Percentiles rank a stretch among this genome's conserved stretches.
These are phyloP conservation scores for Pelecanoides urinatrix DNA, from an alignment of 2,113 vertebrate species.

Conservation along the genomic window DNA sequence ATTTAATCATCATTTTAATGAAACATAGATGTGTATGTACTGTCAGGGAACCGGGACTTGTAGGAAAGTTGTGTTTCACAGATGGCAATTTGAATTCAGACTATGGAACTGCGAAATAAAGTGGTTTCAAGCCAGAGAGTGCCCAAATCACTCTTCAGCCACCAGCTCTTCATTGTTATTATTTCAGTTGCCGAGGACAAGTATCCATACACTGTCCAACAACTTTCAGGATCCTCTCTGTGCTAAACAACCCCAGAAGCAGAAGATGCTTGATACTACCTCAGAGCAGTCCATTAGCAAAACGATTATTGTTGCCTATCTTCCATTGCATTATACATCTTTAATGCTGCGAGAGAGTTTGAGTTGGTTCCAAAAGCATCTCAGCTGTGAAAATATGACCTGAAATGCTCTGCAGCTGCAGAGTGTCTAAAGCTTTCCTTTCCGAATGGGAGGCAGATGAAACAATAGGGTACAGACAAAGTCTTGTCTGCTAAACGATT, in stretches of 20 bases:
- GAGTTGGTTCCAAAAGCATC: not conserved
- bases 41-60: not conserved
- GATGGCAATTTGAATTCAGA: not conserved
- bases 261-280: not conserved
- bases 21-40: not conserved
- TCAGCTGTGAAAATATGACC: not conserved
- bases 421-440: not conserved
- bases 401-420: not conserved
- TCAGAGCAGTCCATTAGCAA: not conserved
- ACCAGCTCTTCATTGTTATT: not conserved
- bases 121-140: not conserved
- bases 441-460: not conserved
- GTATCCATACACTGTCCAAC: not conserved
- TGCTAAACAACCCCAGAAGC: not conserved
- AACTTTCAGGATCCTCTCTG: not conserved
- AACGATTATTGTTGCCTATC: not conserved
- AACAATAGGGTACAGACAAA: not conserved
- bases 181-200: not conserved
- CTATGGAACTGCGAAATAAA: not conserved
- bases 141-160: not conserved
- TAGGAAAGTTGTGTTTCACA: not conserved
- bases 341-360: not conserved
- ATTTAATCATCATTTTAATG: not conserved
- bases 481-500: not conserved
- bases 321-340: not conserved